These are phyloP conservation scores for Argopecten irradians DNA, from an alignment of 1,140 invertebrate genomes.

Conservation along the genomic window DNA sequence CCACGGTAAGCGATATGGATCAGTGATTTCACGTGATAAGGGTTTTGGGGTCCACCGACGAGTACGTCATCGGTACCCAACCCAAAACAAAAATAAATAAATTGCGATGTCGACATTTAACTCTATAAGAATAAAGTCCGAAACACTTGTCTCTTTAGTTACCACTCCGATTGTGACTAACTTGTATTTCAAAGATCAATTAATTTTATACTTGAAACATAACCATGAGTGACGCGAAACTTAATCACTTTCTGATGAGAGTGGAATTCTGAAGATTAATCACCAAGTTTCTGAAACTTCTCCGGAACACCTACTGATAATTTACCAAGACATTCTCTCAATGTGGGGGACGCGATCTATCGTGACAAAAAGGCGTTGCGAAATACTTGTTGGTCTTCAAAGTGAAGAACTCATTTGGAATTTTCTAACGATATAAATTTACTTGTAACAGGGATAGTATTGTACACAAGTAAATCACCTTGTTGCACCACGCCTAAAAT, in stretches of 20 bases:
- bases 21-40: not conserved
- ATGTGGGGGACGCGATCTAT: not conserved
- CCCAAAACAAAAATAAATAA: not conserved
- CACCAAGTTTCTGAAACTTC: not conserved
- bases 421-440: not conserved
- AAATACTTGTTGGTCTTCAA: not conserved
- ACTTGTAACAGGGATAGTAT: not conserved
- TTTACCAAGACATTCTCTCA: not conserved
- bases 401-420: not conserved
- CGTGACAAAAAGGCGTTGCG: not conserved
- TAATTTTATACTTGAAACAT: constrained; percentile 1
- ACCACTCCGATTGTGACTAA: not conserved
- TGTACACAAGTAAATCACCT: not conserved
- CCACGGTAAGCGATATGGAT: not conserved
- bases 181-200: constrained; percentile 18
- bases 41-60: not conserved
- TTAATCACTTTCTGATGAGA: not conserved
- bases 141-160: not conserved
- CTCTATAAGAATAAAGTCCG: not conserved
- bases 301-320: not conserved
- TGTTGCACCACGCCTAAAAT: not conserved
- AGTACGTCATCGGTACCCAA: not conserved
- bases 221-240: not conserved
- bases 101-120: not conserved
- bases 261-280: not conserved